Conservation (phyloP, 2,888 invertebrate genomes). For the Heliothis peltigera region DNA sequence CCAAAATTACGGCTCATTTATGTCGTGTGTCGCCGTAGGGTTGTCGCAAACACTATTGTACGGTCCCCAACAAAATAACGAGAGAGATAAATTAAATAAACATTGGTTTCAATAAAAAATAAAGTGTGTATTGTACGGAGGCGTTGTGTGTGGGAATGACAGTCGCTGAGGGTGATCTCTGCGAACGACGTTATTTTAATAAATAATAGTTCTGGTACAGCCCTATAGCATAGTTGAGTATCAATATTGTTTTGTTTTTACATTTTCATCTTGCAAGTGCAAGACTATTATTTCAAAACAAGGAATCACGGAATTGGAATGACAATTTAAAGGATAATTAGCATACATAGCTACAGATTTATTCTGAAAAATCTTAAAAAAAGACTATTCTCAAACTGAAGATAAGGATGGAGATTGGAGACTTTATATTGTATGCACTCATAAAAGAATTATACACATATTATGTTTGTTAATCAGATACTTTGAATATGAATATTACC, state of each 20-base stretch:
- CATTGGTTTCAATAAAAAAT: constrained; percentile 74
- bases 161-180: constrained; percentile 62
- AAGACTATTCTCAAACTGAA: no score
- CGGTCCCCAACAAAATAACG: constrained; percentile 67
- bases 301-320: no score
- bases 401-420: no score
- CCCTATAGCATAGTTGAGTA: constrained; percentile 16
- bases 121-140: constrained; percentile 64
- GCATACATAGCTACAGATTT: no score
- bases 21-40: constrained; percentile 67
- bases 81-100: constrained; percentile 73
- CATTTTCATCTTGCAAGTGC: no score
- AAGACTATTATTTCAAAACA: no score
- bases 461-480: constrained; percentile 3
- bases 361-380: no score
- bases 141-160: constrained; percentile 71
- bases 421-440: no score
- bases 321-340: no score
- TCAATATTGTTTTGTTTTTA: constrained; percentile 7
- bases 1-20: constrained; percentile 57
- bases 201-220: constrained; percentile 26
- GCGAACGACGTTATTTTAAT: constrained; percentile 55
- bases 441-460: no score
- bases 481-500: constrained; percentile 9
- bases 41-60: constrained; percentile 63